phyloP scores from a whole-genome alignment of 2,113 vertebrate species.

The Trogon melanurus region DNA sequence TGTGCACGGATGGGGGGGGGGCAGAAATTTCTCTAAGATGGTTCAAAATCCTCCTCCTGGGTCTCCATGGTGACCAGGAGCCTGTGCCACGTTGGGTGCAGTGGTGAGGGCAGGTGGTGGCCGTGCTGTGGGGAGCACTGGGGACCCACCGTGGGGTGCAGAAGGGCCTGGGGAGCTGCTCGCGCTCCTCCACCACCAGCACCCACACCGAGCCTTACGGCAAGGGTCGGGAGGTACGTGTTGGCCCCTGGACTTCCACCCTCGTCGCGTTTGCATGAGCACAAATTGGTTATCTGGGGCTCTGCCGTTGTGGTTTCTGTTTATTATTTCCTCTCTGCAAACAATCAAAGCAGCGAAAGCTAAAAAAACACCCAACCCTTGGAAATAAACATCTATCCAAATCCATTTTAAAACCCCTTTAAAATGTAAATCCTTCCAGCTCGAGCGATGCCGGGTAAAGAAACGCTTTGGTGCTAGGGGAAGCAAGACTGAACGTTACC shows the following conservation, averaged over 20 bases:
- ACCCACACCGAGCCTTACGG: rapidly evolving
- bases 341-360: background rate
- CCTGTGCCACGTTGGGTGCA: background rate
- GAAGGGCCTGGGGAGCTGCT: rapidly evolving
- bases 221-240: rapidly evolving
- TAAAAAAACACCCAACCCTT: background rate
- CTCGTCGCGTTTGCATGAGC: background rate
- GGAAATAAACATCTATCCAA: background rate
- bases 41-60: background rate
- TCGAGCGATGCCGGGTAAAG: background rate
- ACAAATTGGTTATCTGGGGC: background rate
- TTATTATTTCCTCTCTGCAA: background rate
- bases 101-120: background rate
- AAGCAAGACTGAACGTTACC: rapidly evolving
- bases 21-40: background rate
- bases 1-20: no score
- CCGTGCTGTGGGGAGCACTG: background rate
- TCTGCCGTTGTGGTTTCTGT: background rate
- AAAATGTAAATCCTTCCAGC: background rate
- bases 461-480: rapidly evolving
- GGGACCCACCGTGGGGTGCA: background rate
- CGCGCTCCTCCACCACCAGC: rapidly evolving
- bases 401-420: background rate
- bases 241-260: rapidly evolving
- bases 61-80: background rate